Percentiles rank a stretch among this genome's conserved stretches.
phyloP scores from a whole-genome alignment of 2,797 vertebrate genomes.

The Bradypus variegatus region DNA sequence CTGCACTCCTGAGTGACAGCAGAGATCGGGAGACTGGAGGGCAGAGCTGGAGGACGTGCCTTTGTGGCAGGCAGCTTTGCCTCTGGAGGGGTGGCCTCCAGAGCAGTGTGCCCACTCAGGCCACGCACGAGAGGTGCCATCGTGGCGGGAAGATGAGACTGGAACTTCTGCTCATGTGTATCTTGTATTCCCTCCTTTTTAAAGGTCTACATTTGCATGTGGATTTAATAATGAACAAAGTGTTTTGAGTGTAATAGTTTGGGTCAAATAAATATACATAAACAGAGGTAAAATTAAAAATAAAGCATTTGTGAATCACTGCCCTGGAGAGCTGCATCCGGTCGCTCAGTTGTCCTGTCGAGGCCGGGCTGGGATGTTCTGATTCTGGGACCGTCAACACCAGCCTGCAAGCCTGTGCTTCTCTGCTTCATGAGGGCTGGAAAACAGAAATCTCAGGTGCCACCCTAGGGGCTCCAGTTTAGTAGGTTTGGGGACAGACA shows the following conservation, averaged over 20 bases:
- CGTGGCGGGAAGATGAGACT: background rate
- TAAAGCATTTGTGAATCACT: background rate
- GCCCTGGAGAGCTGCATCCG: background rate
- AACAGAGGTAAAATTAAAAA: background rate
- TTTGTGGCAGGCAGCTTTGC: background rate
- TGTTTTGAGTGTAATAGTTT: background rate
- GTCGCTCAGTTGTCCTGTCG: no score
- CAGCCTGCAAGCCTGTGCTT: background rate
- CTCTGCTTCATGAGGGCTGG: background rate
- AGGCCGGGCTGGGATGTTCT: background rate
- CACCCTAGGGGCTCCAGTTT: no score
- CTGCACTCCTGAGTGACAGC: background rate
- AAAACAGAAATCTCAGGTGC: background rate
- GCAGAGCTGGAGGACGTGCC: background rate
- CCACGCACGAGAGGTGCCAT: rapidly evolving
- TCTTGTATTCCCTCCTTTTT: no score
- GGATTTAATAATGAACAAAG: background rate
- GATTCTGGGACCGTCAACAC: background rate
- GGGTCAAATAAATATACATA: no score
- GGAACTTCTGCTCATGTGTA: background rate
- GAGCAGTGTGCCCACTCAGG: background rate
- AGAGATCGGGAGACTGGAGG: no score
- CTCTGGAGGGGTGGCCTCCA: background rate
- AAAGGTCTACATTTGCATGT: background rate
- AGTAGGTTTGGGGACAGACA: no score